Percentiles rank a stretch among this genome's conserved stretches.
phyloP scores from a whole-genome alignment of 2,888 invertebrate species.

The Sesamia inferens region DNA sequence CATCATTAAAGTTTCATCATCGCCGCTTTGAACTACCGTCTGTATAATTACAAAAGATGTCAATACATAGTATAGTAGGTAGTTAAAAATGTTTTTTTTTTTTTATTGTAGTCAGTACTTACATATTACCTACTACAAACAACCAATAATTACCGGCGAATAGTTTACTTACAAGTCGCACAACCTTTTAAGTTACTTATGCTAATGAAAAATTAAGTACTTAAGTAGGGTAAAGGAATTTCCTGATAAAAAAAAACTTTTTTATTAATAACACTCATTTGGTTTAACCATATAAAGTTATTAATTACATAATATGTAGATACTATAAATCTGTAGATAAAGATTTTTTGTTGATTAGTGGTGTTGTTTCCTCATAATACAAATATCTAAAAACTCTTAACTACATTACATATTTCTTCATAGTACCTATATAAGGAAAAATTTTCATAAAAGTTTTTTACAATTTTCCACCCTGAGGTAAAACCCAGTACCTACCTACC shows the following conservation, averaged over 20 bases:
- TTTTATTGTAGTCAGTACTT: not conserved
- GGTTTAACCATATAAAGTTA: not conserved
- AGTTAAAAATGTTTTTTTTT: not conserved
- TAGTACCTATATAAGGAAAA: constrained; percentile 16
- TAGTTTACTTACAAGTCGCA: constrained; percentile 3
- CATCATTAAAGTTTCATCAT: constrained; percentile 46
- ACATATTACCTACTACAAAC: too few relatives aligned
- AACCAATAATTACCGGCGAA: not conserved
- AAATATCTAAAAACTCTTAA: constrained; percentile 1
- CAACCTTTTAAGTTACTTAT: not conserved
- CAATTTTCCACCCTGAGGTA: constrained; percentile 15
- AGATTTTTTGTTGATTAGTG: not conserved
- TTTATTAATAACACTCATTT: not conserved
- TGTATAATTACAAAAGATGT: constrained; percentile 31
- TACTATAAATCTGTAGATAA: not conserved
- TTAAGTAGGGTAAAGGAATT: not conserved
- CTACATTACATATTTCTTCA: constrained; percentile 10
- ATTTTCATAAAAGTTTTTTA: constrained; percentile 11
- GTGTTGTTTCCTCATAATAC: not conserved
- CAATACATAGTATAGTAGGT: constrained; percentile 10
- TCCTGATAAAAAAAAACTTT: not conserved
- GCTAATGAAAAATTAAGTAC: not conserved
- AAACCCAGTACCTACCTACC: constrained; percentile 32
- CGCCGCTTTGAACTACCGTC: constrained; percentile 28
- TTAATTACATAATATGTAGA: not conserved